A percentile compares a stretch with the other conserved stretches of the same genome.
Evolutionary conservation across 1,140 invertebrate genomes (phyloP).

Genomic region (Bombus confusus): DNA sequence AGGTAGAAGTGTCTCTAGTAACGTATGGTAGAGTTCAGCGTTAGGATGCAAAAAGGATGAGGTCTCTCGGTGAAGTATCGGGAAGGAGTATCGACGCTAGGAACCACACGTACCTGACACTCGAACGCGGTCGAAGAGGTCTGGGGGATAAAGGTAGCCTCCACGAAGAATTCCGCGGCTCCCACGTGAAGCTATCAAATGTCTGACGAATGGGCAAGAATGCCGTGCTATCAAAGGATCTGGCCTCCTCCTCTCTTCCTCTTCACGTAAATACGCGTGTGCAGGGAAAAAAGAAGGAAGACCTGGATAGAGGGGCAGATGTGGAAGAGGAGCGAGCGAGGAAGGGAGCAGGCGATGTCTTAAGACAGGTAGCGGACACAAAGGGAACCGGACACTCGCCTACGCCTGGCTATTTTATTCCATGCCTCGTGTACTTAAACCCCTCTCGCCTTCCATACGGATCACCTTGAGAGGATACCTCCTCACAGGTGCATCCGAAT

Average conservation of each 20-base stretch:
- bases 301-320: conserved; percentile 39
- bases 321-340: conserved; percentile 40
- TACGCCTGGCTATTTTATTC: conserved; percentile 75
- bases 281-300: conserved; percentile 62
- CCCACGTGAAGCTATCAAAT: conserved; percentile 82
- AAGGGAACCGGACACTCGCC: conserved; percentile 80
- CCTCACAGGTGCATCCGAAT: conserved; percentile 73
- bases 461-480: conserved; percentile 54
- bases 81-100: conserved; percentile 53
- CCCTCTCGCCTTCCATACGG: conserved; percentile 42
- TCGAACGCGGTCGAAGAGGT: conserved; percentile 43
- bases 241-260: conserved; percentile 64
- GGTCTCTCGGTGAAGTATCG: conserved; percentile 42
- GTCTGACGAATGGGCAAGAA: conserved; percentile 81
- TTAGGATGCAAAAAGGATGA: conserved; percentile 15
- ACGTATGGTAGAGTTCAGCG: not conserved
- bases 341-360: conserved; percentile 72
- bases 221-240: conserved; percentile 81
- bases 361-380: conserved; percentile 81
- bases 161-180: conserved; percentile 75
- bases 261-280: conserved; percentile 62
- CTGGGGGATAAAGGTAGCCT: conserved; percentile 61
- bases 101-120: conserved; percentile 58
- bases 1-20: not conserved
- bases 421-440: conserved; percentile 59